A percentile compares a stretch with the other conserved stretches of the same genome.
These are phyloP conservation scores for Apeltes quadracus DNA, from an alignment of 2,113 vertebrate genomes.

Conservation along the genomic window DNA sequence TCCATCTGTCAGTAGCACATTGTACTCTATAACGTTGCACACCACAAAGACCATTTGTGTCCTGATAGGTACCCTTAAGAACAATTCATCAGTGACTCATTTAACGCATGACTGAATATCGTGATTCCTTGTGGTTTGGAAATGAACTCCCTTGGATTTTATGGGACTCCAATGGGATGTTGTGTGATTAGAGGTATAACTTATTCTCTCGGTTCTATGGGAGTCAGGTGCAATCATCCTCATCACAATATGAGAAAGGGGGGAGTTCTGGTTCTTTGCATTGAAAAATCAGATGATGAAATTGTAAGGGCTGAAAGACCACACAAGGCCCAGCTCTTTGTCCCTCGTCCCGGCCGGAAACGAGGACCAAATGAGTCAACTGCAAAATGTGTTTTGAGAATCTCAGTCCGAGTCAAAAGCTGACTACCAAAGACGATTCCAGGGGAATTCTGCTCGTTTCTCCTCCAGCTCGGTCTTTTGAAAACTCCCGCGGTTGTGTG, in stretches of 20 bases:
- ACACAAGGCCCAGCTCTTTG: too few relatives aligned
- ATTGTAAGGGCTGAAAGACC: too few relatives aligned
- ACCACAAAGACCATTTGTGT: conserved; percentile 21
- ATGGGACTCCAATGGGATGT: not conserved
- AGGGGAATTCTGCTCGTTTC: too few relatives aligned
- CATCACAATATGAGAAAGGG: not conserved
- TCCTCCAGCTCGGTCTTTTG: too few relatives aligned
- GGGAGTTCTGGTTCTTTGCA: too few relatives aligned
- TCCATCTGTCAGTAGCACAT: conserved; percentile 63
- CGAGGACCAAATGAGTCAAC: too few relatives aligned
- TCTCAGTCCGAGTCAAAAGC: too few relatives aligned
- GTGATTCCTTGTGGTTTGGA: not conserved
- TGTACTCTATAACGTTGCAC: conserved; percentile 39
- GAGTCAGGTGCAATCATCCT: not conserved
- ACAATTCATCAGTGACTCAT: conserved; percentile 14
- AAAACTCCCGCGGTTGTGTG: too few relatives aligned
- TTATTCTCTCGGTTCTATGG: not conserved
- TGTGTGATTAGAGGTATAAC: not conserved
- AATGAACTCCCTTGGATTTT: not conserved
- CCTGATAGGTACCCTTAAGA: conserved; percentile 18
- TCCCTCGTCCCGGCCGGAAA: too few relatives aligned
- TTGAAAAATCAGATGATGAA: too few relatives aligned
- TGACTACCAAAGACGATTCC: too few relatives aligned
- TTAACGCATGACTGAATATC: conserved; percentile 26
- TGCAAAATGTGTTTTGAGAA: too few relatives aligned